Conservation (phyloP, 2,888 invertebrate species). For the Chironomus tentans region DNA sequence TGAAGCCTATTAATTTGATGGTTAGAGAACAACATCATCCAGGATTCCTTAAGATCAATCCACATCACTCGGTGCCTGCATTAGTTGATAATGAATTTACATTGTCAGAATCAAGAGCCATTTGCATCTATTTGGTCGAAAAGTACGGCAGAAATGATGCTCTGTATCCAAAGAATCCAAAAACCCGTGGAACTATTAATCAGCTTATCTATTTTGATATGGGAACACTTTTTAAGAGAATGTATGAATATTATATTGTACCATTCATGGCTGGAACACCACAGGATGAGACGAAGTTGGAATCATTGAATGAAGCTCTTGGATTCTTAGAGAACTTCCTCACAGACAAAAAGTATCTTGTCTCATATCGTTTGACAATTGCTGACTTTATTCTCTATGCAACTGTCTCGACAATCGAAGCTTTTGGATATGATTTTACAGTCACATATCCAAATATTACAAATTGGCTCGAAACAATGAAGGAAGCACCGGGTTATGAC, state of each 20-base stretch:
- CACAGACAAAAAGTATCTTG: constrained; percentile 53
- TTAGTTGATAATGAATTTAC: constrained; percentile 13
- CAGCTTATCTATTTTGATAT: constrained; percentile 64
- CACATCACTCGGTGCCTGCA: constrained; percentile 21
- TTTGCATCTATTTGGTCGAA: constrained; percentile 12
- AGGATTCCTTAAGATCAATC: constrained; percentile 50
- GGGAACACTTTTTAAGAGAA: constrained; percentile 55
- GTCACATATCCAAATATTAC: constrained; percentile 9
- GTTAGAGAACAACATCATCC: constrained; percentile 51
- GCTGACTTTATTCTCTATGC: constrained; percentile 59
- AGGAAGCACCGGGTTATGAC: neutral
- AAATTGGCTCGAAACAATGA: constrained; percentile 27
- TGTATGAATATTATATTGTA: constrained; percentile 54
- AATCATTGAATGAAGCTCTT: constrained; percentile 53
- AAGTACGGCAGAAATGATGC: constrained; percentile 46
- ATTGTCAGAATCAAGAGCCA: constrained; percentile 16
- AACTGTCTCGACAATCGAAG: constrained; percentile 55
- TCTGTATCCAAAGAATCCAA: constrained; percentile 59
- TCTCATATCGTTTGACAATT: constrained; percentile 57
- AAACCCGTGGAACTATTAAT: constrained; percentile 59
- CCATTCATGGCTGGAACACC: constrained; percentile 46
- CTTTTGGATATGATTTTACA: constrained; percentile 51
- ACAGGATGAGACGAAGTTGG: constrained; percentile 51
- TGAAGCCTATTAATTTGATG: constrained; percentile 47
- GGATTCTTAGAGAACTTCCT: constrained; percentile 55